Evolutionary conservation across 2,888 invertebrate species (phyloP).

Genomic region (Sphaerophoria taeniata): DNA sequence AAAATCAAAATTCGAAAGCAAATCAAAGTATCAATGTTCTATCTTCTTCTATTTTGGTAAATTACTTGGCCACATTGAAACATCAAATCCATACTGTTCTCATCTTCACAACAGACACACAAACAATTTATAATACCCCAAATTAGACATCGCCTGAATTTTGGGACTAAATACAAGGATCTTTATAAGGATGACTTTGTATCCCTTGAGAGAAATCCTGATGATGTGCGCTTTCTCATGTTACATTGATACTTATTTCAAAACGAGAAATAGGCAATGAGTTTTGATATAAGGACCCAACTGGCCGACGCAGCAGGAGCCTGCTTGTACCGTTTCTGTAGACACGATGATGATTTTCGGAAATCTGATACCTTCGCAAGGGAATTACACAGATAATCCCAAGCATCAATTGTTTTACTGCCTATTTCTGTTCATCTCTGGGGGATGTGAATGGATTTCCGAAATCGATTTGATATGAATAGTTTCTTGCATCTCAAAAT

Average conservation of each 20-base stretch:
- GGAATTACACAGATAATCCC: not conserved
- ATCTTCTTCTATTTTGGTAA: not conserved
- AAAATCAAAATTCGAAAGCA: not conserved
- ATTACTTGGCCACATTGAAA: not conserved
- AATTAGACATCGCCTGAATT: slow-evolving; percentile 10
- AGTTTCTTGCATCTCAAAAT: too few species aligned
- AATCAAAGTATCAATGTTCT: slow-evolving; percentile 7
- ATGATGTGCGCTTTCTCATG: not conserved
- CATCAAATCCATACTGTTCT: not conserved
- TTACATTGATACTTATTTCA: too few species aligned
- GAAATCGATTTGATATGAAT: not conserved
- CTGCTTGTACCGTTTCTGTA: not conserved
- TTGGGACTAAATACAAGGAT: not conserved
- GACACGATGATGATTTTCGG: not conserved
- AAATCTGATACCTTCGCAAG: not conserved
- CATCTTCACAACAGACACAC: not conserved
- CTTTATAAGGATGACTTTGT: not conserved
- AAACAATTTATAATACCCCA: too few species aligned
- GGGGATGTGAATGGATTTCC: not conserved
- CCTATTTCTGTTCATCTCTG: not conserved
- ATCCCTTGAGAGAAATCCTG: not conserved
- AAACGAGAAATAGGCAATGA: not conserved
- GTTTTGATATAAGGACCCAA: not conserved
- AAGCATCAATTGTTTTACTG: slow-evolving; percentile 10
- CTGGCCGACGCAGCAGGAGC: not conserved